phyloP scores from a whole-genome alignment of 2,888 invertebrate genomes.

The Temnothorax unifasciatus region DNA sequence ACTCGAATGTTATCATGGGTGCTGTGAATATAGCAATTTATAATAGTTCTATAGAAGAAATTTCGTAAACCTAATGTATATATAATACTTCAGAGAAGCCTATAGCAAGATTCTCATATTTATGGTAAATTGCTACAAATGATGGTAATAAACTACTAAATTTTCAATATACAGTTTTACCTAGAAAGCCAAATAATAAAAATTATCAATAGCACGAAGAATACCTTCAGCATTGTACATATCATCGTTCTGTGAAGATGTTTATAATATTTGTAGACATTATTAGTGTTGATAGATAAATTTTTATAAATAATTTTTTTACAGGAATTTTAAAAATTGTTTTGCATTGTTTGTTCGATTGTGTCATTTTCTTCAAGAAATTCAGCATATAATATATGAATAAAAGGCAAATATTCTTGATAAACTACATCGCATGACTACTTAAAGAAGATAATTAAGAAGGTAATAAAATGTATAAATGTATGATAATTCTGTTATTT shows the following conservation, averaged over 20 bases:
- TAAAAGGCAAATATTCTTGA: background rate
- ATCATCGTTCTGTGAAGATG: background rate
- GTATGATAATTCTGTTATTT: too few species aligned
- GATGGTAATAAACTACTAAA: background rate
- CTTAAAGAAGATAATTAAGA: too few species aligned
- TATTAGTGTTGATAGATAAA: background rate
- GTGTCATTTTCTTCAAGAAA: background rate
- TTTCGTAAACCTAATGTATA: background rate
- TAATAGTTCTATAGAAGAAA: background rate
- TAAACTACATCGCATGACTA: background rate
- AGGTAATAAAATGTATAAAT: too few species aligned
- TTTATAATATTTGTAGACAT: background rate
- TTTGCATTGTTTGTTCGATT: background rate
- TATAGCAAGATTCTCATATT: background rate
- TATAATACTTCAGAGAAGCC: background rate
- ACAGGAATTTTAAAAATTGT: background rate
- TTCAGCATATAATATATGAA: background rate
- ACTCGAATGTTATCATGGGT: background rate
- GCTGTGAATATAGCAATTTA: background rate
- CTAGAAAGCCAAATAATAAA: background rate
- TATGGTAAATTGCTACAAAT: background rate
- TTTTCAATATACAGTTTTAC: slow-evolving; percentile 1
- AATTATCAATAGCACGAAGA: background rate
- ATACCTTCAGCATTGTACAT: background rate
- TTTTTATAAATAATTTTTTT: background rate